phyloP scores from a whole-genome alignment of 2,888 invertebrate species.

The Eupithecia tripunctaria region DNA sequence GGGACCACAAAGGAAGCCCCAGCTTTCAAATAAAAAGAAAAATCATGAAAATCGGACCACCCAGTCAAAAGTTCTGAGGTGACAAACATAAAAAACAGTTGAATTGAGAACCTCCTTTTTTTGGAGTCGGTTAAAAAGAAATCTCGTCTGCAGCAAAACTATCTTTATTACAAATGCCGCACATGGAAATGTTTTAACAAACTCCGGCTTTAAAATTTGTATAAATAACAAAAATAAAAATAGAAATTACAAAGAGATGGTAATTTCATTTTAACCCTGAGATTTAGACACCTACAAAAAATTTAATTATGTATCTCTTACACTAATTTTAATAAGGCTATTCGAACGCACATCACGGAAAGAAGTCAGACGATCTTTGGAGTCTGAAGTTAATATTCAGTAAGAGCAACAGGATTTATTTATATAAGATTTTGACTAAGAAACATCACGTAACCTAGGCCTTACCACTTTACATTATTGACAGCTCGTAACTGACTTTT shows the following conservation, averaged over 20 bases:
- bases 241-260: neutral
- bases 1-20: too few species aligned
- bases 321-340: conserved; percentile 34
- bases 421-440: conserved; percentile 24
- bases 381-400: conserved; percentile 55
- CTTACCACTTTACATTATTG: neutral
- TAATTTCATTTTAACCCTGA: neutral
- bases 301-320: neutral
- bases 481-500: neutral
- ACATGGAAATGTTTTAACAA: neutral
- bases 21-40: too few species aligned
- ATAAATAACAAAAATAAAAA: neutral
- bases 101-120: too few species aligned
- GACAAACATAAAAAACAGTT: too few species aligned
- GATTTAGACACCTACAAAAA: neutral
- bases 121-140: too few species aligned
- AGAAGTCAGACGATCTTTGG: conserved; percentile 26
- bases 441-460: conserved; percentile 15
- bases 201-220: neutral
- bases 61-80: too few species aligned
- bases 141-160: neutral
- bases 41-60: too few species aligned
- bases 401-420: conserved; percentile 54
- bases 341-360: conserved; percentile 64
- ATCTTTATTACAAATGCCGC: neutral